phyloP scores from a whole-genome alignment of 92 coral and sea anemone genomes.

The Actinernus sp. region DNA sequence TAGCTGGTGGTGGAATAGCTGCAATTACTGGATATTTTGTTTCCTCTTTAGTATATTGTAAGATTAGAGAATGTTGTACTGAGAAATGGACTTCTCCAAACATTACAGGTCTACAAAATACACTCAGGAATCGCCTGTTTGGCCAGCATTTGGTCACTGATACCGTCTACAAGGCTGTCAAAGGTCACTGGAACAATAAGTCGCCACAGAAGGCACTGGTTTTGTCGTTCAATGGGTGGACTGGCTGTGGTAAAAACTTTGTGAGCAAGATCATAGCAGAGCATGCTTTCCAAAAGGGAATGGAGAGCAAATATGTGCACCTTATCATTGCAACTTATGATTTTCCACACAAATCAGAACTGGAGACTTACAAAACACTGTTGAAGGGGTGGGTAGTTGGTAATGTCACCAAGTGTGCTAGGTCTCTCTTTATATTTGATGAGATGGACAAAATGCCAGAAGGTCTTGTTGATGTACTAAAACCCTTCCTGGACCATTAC shows the following conservation, averaged over 20 bases:
- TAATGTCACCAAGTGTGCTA: constrained; percentile 67
- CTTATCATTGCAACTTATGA: constrained; percentile 86
- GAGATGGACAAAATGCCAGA: constrained; percentile 96
- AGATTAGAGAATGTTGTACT: constrained; percentile 91
- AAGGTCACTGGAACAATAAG: constrained; percentile 75
- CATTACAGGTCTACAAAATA: constrained; percentile 69
- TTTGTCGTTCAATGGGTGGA: constrained; percentile 96
- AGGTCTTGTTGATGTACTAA: constrained; percentile 85
- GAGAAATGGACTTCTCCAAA: constrained; percentile 72
- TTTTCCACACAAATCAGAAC: constrained; percentile 72
- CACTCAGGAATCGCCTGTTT: constrained; percentile 65
- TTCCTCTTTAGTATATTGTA: too few relatives aligned
- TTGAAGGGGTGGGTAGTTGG: constrained; percentile 57
- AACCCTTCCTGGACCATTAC: constrained; percentile 88
- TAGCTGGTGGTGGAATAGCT: too few relatives aligned
- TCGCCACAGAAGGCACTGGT: constrained; percentile 83
- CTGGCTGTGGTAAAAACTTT: constrained; percentile 92
- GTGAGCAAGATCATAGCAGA: constrained; percentile 87
- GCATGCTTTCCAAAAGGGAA: constrained; percentile 70
- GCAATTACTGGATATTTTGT: too few relatives aligned
- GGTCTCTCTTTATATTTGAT: constrained; percentile 89
- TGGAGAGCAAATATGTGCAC: constrained; percentile 78
- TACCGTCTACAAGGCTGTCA: constrained; percentile 74
- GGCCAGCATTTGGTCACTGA: constrained; percentile 89
- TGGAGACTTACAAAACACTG: constrained; percentile 53